Percentiles rank a stretch among this genome's conserved stretches.
These are phyloP conservation scores for Porites lutea DNA, from an alignment of 64 coral and sea anemone genomes.

Conservation along the genomic window DNA sequence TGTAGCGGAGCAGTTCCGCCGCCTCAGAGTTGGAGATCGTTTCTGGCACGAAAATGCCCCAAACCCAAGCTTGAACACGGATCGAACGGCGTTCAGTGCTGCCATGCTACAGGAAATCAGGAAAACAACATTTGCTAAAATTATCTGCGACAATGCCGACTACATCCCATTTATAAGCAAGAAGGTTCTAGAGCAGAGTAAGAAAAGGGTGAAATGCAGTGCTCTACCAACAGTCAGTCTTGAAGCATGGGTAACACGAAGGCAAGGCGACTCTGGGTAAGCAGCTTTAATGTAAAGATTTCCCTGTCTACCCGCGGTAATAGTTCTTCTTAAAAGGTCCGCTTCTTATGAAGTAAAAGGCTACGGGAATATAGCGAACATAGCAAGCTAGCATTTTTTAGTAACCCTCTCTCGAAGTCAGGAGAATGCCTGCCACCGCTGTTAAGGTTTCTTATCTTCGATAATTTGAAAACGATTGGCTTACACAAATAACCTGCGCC, in stretches of 20 bases:
- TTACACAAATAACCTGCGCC: no score
- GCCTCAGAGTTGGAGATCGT: conserved; percentile 49
- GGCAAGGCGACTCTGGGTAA: no score
- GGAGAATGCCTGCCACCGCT: no score
- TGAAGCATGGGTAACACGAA: neutral
- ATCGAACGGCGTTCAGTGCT: conserved; percentile 18
- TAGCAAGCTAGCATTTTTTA: no score
- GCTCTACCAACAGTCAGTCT: conserved; percentile 1
- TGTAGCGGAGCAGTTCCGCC: conserved; percentile 50
- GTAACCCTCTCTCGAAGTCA: no score
- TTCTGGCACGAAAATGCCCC: conserved; percentile 51
- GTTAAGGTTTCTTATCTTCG: no score
- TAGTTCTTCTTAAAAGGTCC: no score
- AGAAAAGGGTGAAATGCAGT: neutral
- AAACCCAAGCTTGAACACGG: neutral
- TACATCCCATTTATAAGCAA: neutral
- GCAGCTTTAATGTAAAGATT: no score
- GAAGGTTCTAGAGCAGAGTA: neutral
- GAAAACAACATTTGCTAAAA: conserved; percentile 2
- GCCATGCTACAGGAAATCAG: conserved; percentile 10
- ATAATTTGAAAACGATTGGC: no score
- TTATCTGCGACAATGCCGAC: conserved; percentile 39
- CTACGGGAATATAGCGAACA: no score
- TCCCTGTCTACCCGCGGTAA: no score
- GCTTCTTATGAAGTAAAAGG: no score